A percentile compares a stretch with the other conserved stretches of the same genome.
These are phyloP conservation scores for Pollimyrus isidori DNA, from an alignment of 2,113 vertebrate genomes.

Conservation along the genomic window DNA sequence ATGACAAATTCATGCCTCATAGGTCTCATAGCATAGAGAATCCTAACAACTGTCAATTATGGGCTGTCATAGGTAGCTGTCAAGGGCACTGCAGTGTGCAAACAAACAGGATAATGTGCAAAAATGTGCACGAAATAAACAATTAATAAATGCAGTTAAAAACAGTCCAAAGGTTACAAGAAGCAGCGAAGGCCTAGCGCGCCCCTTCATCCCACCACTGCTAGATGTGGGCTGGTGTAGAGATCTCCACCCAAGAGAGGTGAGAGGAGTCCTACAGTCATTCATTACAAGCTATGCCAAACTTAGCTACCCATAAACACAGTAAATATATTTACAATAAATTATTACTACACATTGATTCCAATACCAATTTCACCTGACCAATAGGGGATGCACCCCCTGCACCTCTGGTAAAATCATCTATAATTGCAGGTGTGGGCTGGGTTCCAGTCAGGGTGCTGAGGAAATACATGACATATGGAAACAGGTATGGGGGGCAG, in stretches of 20 bases:
- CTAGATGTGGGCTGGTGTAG: not conserved
- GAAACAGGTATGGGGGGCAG: slow-evolving; percentile 17
- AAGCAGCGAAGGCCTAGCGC: not conserved
- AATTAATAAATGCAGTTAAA: not conserved
- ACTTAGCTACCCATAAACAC: not conserved
- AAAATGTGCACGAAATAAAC: no score
- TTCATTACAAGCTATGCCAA: not conserved
- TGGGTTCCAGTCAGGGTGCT: slow-evolving; percentile 30
- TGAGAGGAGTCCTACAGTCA: not conserved
- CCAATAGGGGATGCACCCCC: not conserved
- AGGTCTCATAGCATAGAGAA: not conserved
- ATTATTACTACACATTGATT: not conserved
- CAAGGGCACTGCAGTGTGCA: not conserved
- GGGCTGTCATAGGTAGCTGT: not conserved
- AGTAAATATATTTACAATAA: not conserved
- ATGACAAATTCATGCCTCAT: not conserved
- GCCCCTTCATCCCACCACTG: not conserved
- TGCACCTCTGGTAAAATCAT: not conserved
- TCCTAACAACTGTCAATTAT: not conserved
- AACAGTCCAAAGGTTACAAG: not conserved
- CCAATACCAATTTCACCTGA: not conserved
- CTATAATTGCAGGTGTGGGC: not conserved
- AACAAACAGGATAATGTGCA: not conserved
- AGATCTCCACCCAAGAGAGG: not conserved
- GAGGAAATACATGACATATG: slow-evolving; percentile 38